Percentiles rank a stretch among this genome's conserved stretches.
Evolutionary conservation across 2,797 vertebrate genomes (phyloP).

Genomic region (Hephaestus fuliginosus): DNA sequence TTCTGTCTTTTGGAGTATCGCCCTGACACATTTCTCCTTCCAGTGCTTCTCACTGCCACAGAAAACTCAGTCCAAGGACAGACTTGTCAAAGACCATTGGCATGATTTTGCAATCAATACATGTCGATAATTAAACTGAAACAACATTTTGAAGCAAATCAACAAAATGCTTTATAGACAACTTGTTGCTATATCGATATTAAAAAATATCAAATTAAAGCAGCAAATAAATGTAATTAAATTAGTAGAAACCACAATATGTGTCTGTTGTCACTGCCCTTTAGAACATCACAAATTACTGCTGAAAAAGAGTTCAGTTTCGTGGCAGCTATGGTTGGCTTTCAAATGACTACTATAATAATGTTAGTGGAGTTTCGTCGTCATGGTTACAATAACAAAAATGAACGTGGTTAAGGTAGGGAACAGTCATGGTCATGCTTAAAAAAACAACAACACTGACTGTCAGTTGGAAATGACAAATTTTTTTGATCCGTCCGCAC

Average conservation of each 20-base stretch:
- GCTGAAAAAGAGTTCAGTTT: neutral
- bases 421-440: neutral
- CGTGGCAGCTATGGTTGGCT: neutral
- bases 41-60: neutral
- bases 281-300: too few relatives aligned
- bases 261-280: too few relatives aligned
- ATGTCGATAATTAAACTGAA: slow-evolving; percentile 7
- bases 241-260: neutral
- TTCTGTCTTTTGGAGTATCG: slow-evolving; percentile 19
- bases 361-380: too few relatives aligned
- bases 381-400: neutral
- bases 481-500: neutral
- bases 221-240: neutral
- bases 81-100: neutral
- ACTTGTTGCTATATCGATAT: neutral
- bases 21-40: neutral
- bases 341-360: neutral
- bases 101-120: neutral
- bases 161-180: slow-evolving; percentile 21
- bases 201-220: neutral
- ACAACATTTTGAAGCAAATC: slow-evolving; percentile 16
- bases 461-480: neutral
- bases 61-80: slow-evolving; percentile 9
- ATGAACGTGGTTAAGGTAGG: too few relatives aligned
- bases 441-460: neutral